Conservation (phyloP, 2,113 vertebrate species). For the Daboia siamensis region DNA sequence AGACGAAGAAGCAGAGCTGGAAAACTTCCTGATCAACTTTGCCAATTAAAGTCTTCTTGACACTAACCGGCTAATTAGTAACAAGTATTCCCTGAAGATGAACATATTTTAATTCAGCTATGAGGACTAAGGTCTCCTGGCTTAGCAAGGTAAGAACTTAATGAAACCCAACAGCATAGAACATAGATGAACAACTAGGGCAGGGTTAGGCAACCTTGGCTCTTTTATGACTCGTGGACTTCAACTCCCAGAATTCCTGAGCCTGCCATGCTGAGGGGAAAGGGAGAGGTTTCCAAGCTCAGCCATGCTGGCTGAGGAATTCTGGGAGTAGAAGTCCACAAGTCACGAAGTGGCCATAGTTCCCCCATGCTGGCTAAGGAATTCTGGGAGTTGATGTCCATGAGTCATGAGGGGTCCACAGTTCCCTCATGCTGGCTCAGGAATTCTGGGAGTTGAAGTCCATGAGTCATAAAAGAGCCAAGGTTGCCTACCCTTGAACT, state of each 20-base stretch:
- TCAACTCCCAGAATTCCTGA: background rate
- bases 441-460: background rate
- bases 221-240: background rate
- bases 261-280: too few relatives aligned
- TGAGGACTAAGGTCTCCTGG: background rate
- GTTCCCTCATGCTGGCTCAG: background rate
- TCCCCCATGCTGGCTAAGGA: too few relatives aligned
- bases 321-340: too few relatives aligned
- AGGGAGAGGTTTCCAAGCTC: too few relatives aligned
- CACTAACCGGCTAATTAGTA: background rate
- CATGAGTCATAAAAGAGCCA: too few relatives aligned
- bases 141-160: background rate
- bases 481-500: too few relatives aligned
- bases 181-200: background rate
- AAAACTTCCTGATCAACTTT: background rate
- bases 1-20: background rate
- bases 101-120: background rate
- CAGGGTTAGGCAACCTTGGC: background rate
- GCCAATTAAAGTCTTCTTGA: background rate
- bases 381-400: too few relatives aligned
- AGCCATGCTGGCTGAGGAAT: too few relatives aligned
- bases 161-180: background rate
- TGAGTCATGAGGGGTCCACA: too few relatives aligned
- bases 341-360: too few relatives aligned
- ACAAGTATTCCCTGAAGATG: background rate